These are phyloP conservation scores for Piscicola geometra DNA, from an alignment of 2,888 invertebrate species.

Conservation along the genomic window DNA sequence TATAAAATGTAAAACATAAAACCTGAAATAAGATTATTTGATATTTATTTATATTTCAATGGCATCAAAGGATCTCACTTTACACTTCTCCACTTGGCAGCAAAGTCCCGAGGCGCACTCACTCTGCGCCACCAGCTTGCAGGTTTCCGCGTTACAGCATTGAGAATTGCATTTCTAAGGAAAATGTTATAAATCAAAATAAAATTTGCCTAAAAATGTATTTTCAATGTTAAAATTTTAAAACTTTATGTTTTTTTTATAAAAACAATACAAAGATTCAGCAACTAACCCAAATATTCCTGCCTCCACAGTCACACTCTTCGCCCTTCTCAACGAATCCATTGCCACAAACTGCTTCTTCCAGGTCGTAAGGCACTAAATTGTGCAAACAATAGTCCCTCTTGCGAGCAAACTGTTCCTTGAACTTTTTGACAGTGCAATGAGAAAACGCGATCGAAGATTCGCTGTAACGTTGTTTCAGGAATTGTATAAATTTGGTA, in stretches of 20 bases:
- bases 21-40: too few species aligned
- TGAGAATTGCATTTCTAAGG: conserved; percentile 17
- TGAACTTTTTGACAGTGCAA: not conserved
- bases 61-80: not conserved
- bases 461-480: not conserved
- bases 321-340: not conserved
- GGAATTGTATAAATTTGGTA: not conserved
- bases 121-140: not conserved
- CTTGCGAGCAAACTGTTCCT: not conserved
- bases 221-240: not conserved
- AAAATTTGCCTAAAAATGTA: not conserved
- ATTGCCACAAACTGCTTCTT: not conserved
- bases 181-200: not conserved
- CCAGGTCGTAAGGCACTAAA: not conserved
- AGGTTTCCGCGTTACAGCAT: not conserved
- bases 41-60: too few species aligned
- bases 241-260: not conserved
- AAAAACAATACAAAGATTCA: not conserved
- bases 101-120: not conserved
- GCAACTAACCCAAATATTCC: not conserved
- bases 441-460: not conserved
- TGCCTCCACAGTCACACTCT: conserved; percentile 3
- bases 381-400: conserved; percentile 2
- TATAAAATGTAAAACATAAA: too few species aligned
- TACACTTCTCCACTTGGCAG: not conserved